A percentile compares a stretch with the other conserved stretches of the same genome.
phyloP scores from a whole-genome alignment of 1,140 invertebrate species.

The Elysia chlorotica region DNA sequence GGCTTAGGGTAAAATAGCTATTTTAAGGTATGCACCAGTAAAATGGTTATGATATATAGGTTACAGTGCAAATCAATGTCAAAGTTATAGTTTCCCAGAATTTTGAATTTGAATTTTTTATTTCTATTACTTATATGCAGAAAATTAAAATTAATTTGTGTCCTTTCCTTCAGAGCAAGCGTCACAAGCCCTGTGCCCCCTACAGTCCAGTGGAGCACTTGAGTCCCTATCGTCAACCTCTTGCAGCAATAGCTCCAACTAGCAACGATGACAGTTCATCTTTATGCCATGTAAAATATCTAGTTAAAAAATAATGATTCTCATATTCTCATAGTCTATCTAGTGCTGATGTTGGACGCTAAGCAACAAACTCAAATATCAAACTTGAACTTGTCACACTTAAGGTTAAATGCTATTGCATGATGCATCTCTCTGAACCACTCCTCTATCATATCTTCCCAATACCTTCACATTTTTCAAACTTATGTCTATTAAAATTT shows the following conservation, averaged over 20 bases:
- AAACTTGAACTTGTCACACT: too few relatives aligned
- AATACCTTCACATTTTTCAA: background rate
- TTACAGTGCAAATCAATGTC: background rate
- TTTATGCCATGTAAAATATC: constrained; percentile 33
- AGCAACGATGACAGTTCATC: background rate
- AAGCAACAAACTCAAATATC: too few relatives aligned
- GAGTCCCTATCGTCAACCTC: constrained; percentile 42
- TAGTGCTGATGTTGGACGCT: too few relatives aligned
- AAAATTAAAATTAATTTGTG: background rate
- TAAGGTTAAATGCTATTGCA: too few relatives aligned
- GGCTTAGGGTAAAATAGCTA: background rate
- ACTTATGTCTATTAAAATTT: background rate
- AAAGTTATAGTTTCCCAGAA: background rate
- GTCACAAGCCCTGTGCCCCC: constrained; percentile 18
- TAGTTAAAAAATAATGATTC: too few relatives aligned
- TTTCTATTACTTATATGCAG: background rate
- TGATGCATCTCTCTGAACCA: too few relatives aligned
- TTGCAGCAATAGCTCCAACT: constrained; percentile 22
- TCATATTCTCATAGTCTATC: too few relatives aligned
- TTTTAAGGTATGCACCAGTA: background rate
- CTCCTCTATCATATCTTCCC: too few relatives aligned
- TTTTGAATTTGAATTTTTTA: background rate
- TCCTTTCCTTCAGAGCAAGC: background rate
- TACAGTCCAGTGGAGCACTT: constrained; percentile 26
- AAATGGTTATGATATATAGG: background rate